These are phyloP conservation scores for Euglossa dilemma DNA, from an alignment of 1,140 invertebrate genomes.

Conservation along the genomic window DNA sequence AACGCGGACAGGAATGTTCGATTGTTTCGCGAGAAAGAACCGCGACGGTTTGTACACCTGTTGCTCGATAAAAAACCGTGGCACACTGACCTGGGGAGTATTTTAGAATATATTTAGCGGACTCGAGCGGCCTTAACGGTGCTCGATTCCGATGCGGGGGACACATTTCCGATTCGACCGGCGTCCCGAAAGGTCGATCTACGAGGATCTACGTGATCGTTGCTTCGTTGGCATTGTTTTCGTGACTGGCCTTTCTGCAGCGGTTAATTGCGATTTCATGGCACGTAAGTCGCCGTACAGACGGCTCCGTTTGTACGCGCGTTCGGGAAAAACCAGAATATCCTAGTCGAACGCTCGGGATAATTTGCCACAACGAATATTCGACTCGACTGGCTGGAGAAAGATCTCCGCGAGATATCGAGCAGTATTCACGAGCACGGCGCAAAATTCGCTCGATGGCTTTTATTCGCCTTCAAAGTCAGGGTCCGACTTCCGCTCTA, in stretches of 20 bases:
- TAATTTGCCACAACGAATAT: background rate
- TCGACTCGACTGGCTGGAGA: too few relatives aligned
- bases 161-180: slow-evolving; percentile 64
- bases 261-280: slow-evolving; percentile 27
- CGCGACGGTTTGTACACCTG: slow-evolving; percentile 27
- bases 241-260: background rate
- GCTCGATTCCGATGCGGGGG: slow-evolving; percentile 50
- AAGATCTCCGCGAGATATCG: too few relatives aligned
- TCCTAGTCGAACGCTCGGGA: background rate
- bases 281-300: slow-evolving; percentile 19
- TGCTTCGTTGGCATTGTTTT: slow-evolving; percentile 27
- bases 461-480: background rate
- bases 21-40: background rate
- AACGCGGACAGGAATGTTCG: too few relatives aligned
- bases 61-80: slow-evolving; percentile 64
- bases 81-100: slow-evolving; percentile 69
- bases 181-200: slow-evolving; percentile 28
- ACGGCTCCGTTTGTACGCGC: background rate
- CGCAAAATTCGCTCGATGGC: background rate
- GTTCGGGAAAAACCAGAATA: background rate
- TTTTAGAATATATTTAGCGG: slow-evolving; percentile 70
- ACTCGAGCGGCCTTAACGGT: slow-evolving; percentile 60
- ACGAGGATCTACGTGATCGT: slow-evolving; percentile 26
- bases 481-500: background rate
- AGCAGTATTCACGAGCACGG: too few relatives aligned